Percentiles rank a stretch among this genome's conserved stretches.
Conservation (phyloP, 2,888 invertebrate genomes). For the Spodoptera littoralis region DNA sequence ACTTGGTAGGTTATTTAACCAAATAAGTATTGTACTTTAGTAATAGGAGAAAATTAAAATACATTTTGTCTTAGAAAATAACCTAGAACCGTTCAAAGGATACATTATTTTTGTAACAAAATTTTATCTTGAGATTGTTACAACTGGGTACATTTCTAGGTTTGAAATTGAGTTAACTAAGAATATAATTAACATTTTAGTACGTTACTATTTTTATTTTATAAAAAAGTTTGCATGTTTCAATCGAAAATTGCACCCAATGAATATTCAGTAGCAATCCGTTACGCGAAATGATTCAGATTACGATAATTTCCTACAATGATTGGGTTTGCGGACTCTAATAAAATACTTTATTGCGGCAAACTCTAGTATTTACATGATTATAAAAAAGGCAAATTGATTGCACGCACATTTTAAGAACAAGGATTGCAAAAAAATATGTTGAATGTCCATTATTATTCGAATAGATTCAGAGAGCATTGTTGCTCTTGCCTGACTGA, state of each 20-base stretch:
- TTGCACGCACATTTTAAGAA: too few relatives aligned
- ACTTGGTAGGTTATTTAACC: too few relatives aligned
- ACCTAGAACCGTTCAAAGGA: too few relatives aligned
- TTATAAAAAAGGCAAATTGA: constrained; percentile 8
- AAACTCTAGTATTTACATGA: constrained; percentile 3
- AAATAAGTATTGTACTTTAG: too few relatives aligned
- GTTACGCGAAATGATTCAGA: constrained; percentile 58
- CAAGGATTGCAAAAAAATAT: too few relatives aligned
- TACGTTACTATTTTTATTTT: neutral
- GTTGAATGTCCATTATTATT: too few relatives aligned
- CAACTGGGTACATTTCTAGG: too few relatives aligned
- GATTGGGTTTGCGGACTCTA: constrained; percentile 30
- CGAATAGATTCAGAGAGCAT: too few relatives aligned
- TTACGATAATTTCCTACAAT: constrained; percentile 58
- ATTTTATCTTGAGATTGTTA: neutral
- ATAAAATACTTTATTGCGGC: constrained; percentile 20
- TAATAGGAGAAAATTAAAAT: too few relatives aligned
- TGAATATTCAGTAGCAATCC: constrained; percentile 34
- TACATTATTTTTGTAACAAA: neutral
- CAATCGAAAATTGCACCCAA: constrained; percentile 29
- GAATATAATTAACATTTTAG: neutral
- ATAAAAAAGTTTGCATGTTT: constrained; percentile 5
- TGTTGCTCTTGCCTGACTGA: too few relatives aligned
- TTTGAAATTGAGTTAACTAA: too few relatives aligned
- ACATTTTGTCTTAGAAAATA: too few relatives aligned